Evolutionary conservation across 2,888 invertebrate genomes (phyloP), one percentile per base, ranked within the genome.

Genomic region (Prenolepis imparis): DNA sequence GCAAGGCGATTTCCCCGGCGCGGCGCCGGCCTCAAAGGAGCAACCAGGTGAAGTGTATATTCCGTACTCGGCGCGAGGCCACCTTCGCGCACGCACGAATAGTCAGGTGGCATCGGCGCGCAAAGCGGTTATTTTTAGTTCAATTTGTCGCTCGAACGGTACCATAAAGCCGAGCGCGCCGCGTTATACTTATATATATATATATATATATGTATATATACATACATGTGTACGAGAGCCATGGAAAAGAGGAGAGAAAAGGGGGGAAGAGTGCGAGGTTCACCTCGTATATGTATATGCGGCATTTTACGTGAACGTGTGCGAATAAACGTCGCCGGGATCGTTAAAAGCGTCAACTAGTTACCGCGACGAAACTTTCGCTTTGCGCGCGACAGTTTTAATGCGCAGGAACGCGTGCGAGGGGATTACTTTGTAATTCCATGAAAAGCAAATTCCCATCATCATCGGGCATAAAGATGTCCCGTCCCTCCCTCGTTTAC

Each of bases 111-210:
- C 90, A 90, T 80, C 89, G 86, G 59, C 28, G 81, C 85, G 93
- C 92, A 93, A 94, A 93, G 93, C 78, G 92, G 93, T 93, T 93
- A 93, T 94, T 94, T 94, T 94, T 94, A 94, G 93, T 92, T 92
- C 91, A 92, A 94, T 94, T 94, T 94, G 92, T 91, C 93, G 93
- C 92, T 92, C 92, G 92, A 92, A 92, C 92, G 92, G 91, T 91
- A 91, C 91, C 92, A 91, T 92, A 93, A 93, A 93, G 93, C 52
- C 90, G 88, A 85, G 77, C 86, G 28, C 63, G 75, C 83, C 75
- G 80, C 86, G 86, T 86, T 57, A 57, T 24, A 57, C 82, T 64
- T 52, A 8, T 6, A 52, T 18, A 75, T 21, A 55, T 3, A 21
- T 55, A 57, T 59, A 59, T 59, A 24, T 28, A 28, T 12, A 75